Evolutionary conservation across 2,113 vertebrate species (phyloP).

Genomic region (Lophura nycthemera): DNA sequence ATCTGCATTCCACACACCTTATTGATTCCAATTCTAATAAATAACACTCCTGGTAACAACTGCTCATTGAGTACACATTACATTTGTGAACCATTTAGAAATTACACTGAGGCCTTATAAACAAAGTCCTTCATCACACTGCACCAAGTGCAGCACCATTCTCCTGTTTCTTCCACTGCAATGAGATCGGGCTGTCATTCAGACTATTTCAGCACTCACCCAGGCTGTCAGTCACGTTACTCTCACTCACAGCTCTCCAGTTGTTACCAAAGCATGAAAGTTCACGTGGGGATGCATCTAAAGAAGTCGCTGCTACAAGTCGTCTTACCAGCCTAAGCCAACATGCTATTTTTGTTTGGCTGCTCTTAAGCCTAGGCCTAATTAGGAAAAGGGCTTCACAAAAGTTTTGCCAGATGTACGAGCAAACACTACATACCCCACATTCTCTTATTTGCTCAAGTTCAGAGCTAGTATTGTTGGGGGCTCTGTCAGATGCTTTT

Average conservation of each 20-base stretch:
- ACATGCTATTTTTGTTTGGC: constrained; percentile 48
- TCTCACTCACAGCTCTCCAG: background rate
- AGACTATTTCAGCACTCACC: background rate
- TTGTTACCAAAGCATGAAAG: background rate
- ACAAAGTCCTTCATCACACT: background rate
- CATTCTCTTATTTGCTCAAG: background rate
- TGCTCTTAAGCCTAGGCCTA: background rate
- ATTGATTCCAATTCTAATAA: background rate
- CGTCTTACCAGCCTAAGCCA: background rate
- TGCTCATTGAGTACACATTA: background rate
- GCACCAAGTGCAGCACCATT: background rate
- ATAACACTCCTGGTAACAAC: background rate
- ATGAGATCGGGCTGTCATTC: background rate
- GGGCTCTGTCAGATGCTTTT: background rate
- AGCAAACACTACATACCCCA: background rate
- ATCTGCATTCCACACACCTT: background rate
- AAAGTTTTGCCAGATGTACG: background rate
- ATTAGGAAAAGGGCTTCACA: constrained; percentile 35
- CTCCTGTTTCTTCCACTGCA: background rate
- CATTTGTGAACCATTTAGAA: background rate
- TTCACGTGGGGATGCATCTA: background rate
- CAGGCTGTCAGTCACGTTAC: background rate
- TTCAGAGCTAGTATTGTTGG: background rate
- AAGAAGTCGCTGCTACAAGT: constrained; percentile 30
- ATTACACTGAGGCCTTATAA: background rate